Percentiles rank a stretch among this genome's conserved stretches.
Evolutionary conservation across 2,888 invertebrate species (phyloP).

Genomic region (Drosophila neonasuta): DNA sequence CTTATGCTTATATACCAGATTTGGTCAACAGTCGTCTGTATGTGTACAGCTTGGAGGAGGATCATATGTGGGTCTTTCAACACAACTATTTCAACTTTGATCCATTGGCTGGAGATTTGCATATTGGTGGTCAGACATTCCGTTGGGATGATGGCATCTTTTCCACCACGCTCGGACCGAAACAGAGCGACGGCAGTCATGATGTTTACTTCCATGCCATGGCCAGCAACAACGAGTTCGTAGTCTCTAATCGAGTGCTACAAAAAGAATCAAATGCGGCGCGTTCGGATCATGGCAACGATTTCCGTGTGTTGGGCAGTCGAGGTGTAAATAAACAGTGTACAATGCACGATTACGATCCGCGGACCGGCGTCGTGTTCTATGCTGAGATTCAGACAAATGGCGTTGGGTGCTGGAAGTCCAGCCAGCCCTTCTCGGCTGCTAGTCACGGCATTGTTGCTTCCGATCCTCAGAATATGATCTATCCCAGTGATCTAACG

Average conservation of each 20-base stretch:
- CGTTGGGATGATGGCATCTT: constrained; percentile 92
- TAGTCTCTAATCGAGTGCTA: constrained; percentile 86
- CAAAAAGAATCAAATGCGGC: constrained; percentile 84
- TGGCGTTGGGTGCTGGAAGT: constrained; percentile 90
- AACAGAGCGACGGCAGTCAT: constrained; percentile 84
- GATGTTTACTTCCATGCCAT: constrained; percentile 90
- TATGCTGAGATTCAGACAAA: constrained; percentile 88
- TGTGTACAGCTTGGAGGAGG: constrained; percentile 81
- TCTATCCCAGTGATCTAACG: constrained; percentile 88
- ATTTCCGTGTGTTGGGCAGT: constrained; percentile 85
- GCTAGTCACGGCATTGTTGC: constrained; percentile 85
- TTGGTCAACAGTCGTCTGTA: constrained; percentile 73
- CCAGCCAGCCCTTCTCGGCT: constrained; percentile 81
- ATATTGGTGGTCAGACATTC: constrained; percentile 87
- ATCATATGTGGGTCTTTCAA: constrained; percentile 87
- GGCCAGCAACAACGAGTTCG: constrained; percentile 87
- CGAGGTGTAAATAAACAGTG: constrained; percentile 87
- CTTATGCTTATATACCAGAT: constrained; percentile 88
- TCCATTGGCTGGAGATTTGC: constrained; percentile 86
- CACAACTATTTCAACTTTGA: constrained; percentile 90
- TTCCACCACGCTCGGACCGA: constrained; percentile 86
- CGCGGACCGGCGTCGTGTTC: constrained; percentile 85
- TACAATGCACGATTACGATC: constrained; percentile 87
- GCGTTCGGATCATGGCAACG: constrained; percentile 83
- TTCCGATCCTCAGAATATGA: constrained; percentile 84